Base-by-base conservation (phyloP, 1,140 invertebrate species). In the Uloborus diversus region DNA sequence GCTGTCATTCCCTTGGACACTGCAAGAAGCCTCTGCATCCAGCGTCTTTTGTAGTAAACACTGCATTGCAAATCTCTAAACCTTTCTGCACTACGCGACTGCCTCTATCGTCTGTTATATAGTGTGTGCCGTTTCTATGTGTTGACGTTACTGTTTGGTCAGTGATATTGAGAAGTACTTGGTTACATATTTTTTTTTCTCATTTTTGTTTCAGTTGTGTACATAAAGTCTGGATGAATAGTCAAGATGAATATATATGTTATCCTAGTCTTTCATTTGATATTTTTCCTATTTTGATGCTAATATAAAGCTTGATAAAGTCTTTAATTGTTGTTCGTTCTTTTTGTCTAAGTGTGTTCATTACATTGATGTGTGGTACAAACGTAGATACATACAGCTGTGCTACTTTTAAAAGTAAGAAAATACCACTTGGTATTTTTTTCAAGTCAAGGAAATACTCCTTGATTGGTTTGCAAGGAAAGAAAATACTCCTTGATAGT, bases 201-300 rank as follows among this genome's bases (percentile, higher is more conserved):
- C 25, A 7, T 37, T 27, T 57, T 9, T 70, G n/a, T n/a, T n/a
- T n/a, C 27, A 51, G 42, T 37, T 9, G 32, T 76, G 71, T 76
- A 76, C n/a, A 76, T 76, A 76, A 42, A 14, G 7, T 14, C 20
- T 23, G 13, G 71, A 65, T 47, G 27, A 49, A 76, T 76, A 76
- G 71, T 76, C 71, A 76, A 76, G 53, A 76, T 76, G 71, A 76
- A 53, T 71, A 53, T 71, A 71, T 47, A 65, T 76, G 61, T 76
- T 76, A 76, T 76, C 71, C 71, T 76, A 76, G 71, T 76, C 71
- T 76, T 76, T 76, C 71, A 76, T 76, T 76, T 76, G 71, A 76
- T 76, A 76, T 76, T 76, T 76, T 76, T 76, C 71, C 71, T 76
- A 76, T 76, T 76, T 76, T 76, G 71, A 76, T 76, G 71, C 71